A percentile compares a stretch with the other conserved stretches of the same genome.
Evolutionary conservation across 2,888 invertebrate species (phyloP).

Genomic region (Priocnemis perturbator): DNA sequence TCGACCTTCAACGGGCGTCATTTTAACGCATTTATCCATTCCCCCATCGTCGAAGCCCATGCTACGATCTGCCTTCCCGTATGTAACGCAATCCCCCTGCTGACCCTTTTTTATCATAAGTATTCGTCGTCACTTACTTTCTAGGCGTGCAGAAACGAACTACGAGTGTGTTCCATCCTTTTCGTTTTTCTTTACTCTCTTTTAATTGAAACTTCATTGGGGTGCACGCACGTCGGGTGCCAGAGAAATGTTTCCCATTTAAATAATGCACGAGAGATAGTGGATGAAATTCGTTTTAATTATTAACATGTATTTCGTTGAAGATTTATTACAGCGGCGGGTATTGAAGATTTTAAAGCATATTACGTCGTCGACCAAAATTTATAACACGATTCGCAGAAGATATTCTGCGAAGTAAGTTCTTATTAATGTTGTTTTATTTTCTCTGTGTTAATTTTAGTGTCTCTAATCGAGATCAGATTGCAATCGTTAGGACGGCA

Average conservation of each 20-base stretch:
- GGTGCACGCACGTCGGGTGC: conserved; percentile 7
- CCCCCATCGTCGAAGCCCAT: no score
- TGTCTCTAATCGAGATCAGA: background rate
- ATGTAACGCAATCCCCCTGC: no score
- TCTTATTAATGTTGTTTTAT: conserved; percentile 19
- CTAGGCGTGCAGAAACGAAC: no score
- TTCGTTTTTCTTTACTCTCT: no score
- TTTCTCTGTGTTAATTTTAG: conserved; percentile 14
- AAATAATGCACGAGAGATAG: background rate
- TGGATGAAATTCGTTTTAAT: conserved; percentile 4
- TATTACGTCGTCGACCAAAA: conserved; percentile 11
- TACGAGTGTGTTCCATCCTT: no score
- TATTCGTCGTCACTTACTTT: no score
- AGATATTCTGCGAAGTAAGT: conserved; percentile 6
- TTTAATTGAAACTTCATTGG: background rate
- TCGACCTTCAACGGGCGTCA: no score
- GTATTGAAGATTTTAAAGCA: conserved; percentile 16
- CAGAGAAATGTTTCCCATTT: conserved; percentile 17
- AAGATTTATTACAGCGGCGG: background rate
- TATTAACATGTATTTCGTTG: conserved; percentile 8
- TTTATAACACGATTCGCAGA: conserved; percentile 9
- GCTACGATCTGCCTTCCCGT: no score
- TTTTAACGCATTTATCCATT: no score
- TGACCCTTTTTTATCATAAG: no score
- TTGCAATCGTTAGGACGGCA: conserved; percentile 21